Base-by-base conservation (phyloP, 1,140 invertebrate genomes). In the Lineus longissimus region DNA sequence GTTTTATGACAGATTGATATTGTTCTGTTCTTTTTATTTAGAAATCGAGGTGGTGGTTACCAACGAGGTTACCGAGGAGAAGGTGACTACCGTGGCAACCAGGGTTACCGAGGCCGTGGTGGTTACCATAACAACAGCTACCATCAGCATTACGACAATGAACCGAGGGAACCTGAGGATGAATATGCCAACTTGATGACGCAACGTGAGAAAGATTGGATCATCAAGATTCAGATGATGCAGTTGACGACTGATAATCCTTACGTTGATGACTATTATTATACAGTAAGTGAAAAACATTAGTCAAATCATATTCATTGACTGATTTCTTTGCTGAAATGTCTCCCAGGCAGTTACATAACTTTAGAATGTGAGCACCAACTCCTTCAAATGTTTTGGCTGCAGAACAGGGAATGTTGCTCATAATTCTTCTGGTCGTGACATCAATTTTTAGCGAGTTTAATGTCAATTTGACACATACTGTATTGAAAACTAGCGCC, bases 131-230 rank as follows among this genome's bases (percentile, higher is more conserved):
- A 23, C 25, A 19, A 23, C 25, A 19, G n/a, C 33, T 54, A 59
- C 36, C 41, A 56, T 27, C 57, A 60, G 22, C 55, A 41, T 13
- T 33, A 59, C 27, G 17, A 59, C 33, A 23, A 30, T 62, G 58
- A 23, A n/a, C 25, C 17, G 59, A 63, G 31, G 33, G 29, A 19
- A 36, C 59, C 17, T 31, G 13, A 33, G 23, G 92, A 94, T 78
- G 90, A 92, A 72, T 94, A 94, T 76, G 88, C 89, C 6, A 93
- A 92, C 25, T 81, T 96, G 1, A 97, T 97, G 94, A 93, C 90
- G 41, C 86, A 87, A 65, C 86, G 88, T 43, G 94, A 97, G 73
- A 96, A 95, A 74, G 92, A 94, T 64, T 95, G 93, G 92, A 83
- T 97, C 1, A 88, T 93, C 55, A 94, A 94, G 76, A 95, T 97